Base-by-base conservation (phyloP, 1,140 invertebrate genomes). In the Zaprionus nigranus region DNA sequence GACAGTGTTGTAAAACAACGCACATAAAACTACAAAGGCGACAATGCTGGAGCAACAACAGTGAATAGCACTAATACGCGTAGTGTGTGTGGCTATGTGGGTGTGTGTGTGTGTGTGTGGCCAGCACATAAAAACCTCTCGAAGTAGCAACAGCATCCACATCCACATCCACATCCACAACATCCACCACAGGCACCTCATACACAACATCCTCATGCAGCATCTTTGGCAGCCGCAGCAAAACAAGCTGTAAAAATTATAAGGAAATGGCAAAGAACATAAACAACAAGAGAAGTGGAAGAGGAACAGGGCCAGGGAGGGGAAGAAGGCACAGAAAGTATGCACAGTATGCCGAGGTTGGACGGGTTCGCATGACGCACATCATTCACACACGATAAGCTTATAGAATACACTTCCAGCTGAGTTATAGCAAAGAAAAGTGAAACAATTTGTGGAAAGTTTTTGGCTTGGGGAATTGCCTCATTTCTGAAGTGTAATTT, bases 211-310 rank as follows among this genome's bases (percentile, higher is more conserved):
- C 66, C 61, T 54, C 28, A 22, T 24, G 17, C 30, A 53, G 28
- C 57, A 63, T 15, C 36, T 53, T 49, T 63, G 34, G 68, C 61
- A 71, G 74, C 57, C 74, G 62, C 68, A 76, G 57, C 56, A 73
- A 67, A 88, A 87, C 84, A 87, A 88, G 85, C 84, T 79, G 84
- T 87, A 87, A 81, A 87, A 87, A 87, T 87, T 83, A 87, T 81
- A 88, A 75, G 84, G 49, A 84, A 87, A 87, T 75, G 68, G 75
- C 78, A 72, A 84, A 84, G 75, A 78, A 69, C 72, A 71, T 62
- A 68, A 69, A 65, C 60, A 74, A 72, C 46, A 62, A 59, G 57
- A 57, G 3, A 7, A 28, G 15, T 13, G 36, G 24, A 40, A 75
- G 13, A 36, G 57, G 24, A 40, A 75, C 9, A 36, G 57, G 66